These are phyloP conservation scores for Thecocarcelia acutangulata DNA, from an alignment of 2,888 invertebrate genomes.

Conservation along the genomic window DNA sequence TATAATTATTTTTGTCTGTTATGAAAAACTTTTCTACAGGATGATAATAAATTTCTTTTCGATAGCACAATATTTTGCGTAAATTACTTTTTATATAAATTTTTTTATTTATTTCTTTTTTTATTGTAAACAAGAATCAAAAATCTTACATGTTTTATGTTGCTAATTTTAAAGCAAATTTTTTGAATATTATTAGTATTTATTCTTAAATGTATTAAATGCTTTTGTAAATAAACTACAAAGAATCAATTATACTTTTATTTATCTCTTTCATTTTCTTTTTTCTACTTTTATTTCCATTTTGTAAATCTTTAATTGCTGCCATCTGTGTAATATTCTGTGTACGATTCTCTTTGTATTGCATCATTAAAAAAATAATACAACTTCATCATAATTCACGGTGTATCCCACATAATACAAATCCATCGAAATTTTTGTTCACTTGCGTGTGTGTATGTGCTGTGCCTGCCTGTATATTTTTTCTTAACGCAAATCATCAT, in stretches of 20 bases:
- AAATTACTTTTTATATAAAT: no score
- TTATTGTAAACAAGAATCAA: no score
- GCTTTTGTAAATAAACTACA: background rate
- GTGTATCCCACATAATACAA: no score
- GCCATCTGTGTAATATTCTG: background rate
- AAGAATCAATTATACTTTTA: background rate
- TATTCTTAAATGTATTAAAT: constrained; percentile 48
- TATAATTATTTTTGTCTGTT: no score
- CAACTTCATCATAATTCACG: constrained; percentile 17
- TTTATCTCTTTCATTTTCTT: constrained; percentile 23
- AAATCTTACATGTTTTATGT: no score
- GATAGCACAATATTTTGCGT: no score
- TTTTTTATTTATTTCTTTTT: no score
- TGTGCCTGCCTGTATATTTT: constrained; percentile 3
- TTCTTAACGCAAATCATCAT: constrained; percentile 17
- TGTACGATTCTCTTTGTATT: constrained; percentile 14
- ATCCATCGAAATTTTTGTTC: background rate
- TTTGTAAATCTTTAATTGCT: constrained; percentile 23
- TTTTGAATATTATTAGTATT: constrained; percentile 22
- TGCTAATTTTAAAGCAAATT: background rate
- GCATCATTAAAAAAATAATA: constrained; percentile 26
- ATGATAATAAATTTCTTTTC: no score
- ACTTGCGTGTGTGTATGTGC: constrained; percentile 15
- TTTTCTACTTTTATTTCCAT: constrained; percentile 17
- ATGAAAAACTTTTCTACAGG: no score